Base-by-base conservation (phyloP, 2,888 invertebrate genomes). In the Agrotis clavis region DNA sequence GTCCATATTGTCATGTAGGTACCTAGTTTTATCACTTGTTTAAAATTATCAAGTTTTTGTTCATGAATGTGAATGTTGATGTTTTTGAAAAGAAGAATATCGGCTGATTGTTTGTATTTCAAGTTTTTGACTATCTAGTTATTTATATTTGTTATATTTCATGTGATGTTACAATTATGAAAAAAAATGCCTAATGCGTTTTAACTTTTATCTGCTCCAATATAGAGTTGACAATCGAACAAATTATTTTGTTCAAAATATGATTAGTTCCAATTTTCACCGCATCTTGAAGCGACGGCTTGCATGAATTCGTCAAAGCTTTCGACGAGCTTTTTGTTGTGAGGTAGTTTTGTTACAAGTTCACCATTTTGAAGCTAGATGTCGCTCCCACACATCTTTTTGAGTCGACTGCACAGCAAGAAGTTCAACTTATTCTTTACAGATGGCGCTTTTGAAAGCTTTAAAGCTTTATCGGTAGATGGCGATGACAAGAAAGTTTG, bases 391-490 rank as follows among this genome's bases (percentile, higher is more conserved):
- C 4, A 13, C 11, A 51, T 45, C 30, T 65, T 69, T 61, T n/a
- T n/a, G 4, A 18, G 16, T 25, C 4, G 0, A 0, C 14, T 25
- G 2, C 11, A 21, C 19, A n/a, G 9, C 6, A 62, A 48, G 16
- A 35, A 80, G 70, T 72, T 66, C 18, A 19, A 21, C 4, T 4
- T 0, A n/a, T 19, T 25, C 21, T 1, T 16, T 11, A 51, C 18
- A 83, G 81, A 70, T 68, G 72, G 70, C 76, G 60, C 0, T 59
- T 3, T 4, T 48, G 18, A 53, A 47, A 66, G 35, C 18, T 78
- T 4, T 0, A 4, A 53, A 57, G 30, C 14, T 18, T 25, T 25
- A n/a, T 35, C 25, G 18, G 16, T 50, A 79, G 79, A 54, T 67
- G 77, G 56, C 61, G 60, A 47, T 48, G 45, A 53, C 25, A 41